Evolutionary conservation across 1,140 invertebrate genomes (phyloP).

Genomic region (Calycopis cecrops): DNA sequence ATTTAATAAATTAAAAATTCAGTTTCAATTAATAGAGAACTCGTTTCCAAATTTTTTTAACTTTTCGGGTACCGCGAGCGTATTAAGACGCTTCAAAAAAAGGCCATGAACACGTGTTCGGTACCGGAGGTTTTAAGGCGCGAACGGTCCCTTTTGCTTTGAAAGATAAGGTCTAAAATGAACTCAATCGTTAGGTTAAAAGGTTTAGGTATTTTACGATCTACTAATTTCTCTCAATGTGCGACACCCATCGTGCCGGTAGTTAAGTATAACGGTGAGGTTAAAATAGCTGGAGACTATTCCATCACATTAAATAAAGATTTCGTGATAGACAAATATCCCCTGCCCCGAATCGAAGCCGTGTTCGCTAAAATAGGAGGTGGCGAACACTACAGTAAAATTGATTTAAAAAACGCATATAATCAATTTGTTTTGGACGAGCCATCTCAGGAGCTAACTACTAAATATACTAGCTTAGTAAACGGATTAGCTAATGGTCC

Average conservation of each 20-base stretch:
- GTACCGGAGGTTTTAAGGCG: too few relatives aligned
- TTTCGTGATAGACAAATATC: neutral
- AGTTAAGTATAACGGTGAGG: slow-evolving; percentile 8
- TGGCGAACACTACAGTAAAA: neutral
- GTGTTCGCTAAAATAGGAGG: neutral
- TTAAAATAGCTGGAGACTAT: neutral
- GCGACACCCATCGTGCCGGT: neutral
- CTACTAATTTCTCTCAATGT: neutral
- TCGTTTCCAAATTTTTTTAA: neutral
- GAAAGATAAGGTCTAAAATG: neutral
- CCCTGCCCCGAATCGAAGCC: neutral
- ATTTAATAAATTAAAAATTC: too few relatives aligned
- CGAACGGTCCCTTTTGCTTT: slow-evolving; percentile 5
- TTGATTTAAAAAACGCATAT: neutral
- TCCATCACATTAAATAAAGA: slow-evolving; percentile 6
- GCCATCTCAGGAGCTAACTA: slow-evolving; percentile 24
- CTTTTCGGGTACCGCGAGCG: too few relatives aligned
- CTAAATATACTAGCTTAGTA: slow-evolving; percentile 26
- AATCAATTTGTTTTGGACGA: slow-evolving; percentile 3
- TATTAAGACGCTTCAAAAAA: too few relatives aligned
- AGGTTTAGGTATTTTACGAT: slow-evolving; percentile 1
- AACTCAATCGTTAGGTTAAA: slow-evolving; percentile 3
- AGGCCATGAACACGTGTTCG: too few relatives aligned
- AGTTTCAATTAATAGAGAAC: slow-evolving; percentile 9
- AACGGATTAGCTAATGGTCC: slow-evolving; percentile 26